Evolutionary conservation across 2,797 vertebrate genomes (phyloP), one percentile per base, ranked within the genome.

Genomic region (Odontamblyopus lacepedii): DNA sequence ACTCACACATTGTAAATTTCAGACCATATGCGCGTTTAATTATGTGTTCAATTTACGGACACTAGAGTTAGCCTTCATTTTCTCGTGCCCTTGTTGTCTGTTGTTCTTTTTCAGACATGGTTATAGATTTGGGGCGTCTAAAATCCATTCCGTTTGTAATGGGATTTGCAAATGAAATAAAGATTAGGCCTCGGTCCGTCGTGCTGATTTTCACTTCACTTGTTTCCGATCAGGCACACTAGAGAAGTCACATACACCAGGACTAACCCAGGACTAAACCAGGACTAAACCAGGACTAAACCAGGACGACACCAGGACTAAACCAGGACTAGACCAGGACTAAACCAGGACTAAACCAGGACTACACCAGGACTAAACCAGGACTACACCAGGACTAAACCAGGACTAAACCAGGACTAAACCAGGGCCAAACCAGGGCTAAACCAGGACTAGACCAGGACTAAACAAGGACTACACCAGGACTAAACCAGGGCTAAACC

Each of bases 151-250:
- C 62, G 78, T 74, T 79, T 80, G 71, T 70, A 78, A 77, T 51
- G 73, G 71, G 76, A 84, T 87, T 89, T 85, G 77, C 82, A 69
- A 87, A 84, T 76, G 15, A 53, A 87, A 78, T 35, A 56, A 80
- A 74, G 62, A 84, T 77, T 79, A 67, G 60, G 63, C 29, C 78
- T 72, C 65, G 59, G 41, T 73, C 44, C 15, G 72, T 62, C 72
- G 57, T 78, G 41, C 70, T 72, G 68, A 78, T 75, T 61, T 74
- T 56, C 23, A 23, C 19, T 72, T 77, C 63, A 61, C n/a, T 74
- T 69, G 27, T 60, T 83, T 72, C 80, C 71, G 12, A 48, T 48
- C 13, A 48, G 12, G 15, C 15, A 3, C 57, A 0, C 27, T 60
- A 6, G 15, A 30, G 15, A 7, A 48, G 44, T 63, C 61, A 7